Conservation (phyloP, 64 coral and sea anemone genomes). For the Dendrophyllia cribrosa region DNA sequence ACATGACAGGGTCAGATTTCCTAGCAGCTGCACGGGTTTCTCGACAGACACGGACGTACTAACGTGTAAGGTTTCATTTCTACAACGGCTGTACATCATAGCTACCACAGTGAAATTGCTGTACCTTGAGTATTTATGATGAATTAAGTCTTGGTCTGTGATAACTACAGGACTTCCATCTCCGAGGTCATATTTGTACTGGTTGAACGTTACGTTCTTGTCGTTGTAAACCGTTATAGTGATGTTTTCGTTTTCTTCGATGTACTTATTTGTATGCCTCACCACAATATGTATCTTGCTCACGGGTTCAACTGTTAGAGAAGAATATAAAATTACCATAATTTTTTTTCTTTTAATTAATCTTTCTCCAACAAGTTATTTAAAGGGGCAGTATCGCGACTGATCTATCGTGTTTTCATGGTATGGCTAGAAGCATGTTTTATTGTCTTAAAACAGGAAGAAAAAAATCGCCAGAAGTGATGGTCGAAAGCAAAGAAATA, state of each 20-base stretch:
- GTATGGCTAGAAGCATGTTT: too few relatives aligned
- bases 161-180: conserved; percentile 22
- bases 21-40: neutral
- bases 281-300: neutral
- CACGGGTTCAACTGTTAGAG: conserved; percentile 14
- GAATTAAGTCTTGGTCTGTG: neutral
- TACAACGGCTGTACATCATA: conserved; percentile 8
- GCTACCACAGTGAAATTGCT: neutral
- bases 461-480: too few relatives aligned
- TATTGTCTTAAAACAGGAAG: too few relatives aligned
- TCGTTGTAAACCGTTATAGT: neutral
- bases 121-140: neutral
- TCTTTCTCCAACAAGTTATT: too few relatives aligned
- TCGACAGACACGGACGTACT: neutral
- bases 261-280: neutral
- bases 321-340: neutral
- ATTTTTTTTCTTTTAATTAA: too few relatives aligned
- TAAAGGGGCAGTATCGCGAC: too few relatives aligned
- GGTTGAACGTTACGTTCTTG: neutral
- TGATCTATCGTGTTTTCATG: too few relatives aligned
- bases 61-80: neutral
- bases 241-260: conserved; percentile 20
- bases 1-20: conserved; percentile 9
- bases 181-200: conserved; percentile 16
- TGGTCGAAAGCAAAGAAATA: too few relatives aligned